Evolutionary conservation across 2,888 invertebrate genomes (phyloP).

Genomic region (Oasisia sp.): DNA sequence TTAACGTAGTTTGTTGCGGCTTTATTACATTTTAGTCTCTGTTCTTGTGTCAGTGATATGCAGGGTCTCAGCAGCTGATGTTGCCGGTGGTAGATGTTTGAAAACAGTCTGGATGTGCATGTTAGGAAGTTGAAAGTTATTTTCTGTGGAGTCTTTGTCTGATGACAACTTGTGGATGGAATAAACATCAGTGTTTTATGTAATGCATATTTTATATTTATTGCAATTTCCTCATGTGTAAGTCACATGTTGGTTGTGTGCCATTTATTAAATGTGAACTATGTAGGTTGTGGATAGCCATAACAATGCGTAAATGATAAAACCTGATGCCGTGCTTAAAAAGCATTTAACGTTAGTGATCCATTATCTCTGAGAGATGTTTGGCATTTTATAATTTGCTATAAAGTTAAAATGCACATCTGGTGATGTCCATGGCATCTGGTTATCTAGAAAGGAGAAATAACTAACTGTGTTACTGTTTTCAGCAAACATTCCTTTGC

Average conservation of each 20-base stretch:
- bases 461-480: neutral
- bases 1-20: neutral
- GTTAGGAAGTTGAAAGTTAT: neutral
- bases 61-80: neutral
- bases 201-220: neutral
- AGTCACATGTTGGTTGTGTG: neutral
- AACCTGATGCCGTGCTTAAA: neutral
- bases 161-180: neutral
- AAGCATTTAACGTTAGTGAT: neutral
- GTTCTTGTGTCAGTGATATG: neutral
- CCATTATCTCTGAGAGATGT: neutral
- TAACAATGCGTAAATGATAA: neutral
- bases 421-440: neutral
- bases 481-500: neutral
- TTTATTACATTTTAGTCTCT: neutral
- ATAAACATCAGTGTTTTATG: neutral
- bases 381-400: neutral
- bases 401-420: slow-evolving; percentile 3
- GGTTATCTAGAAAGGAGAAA: neutral
- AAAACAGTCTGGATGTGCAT: neutral
- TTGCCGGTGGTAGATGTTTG: neutral
- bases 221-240: neutral
- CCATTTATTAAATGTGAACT: neutral
- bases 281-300: neutral
- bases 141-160: neutral